Conservation (phyloP, 1,140 invertebrate genomes). For the Lutraria rhynchaena region DNA sequence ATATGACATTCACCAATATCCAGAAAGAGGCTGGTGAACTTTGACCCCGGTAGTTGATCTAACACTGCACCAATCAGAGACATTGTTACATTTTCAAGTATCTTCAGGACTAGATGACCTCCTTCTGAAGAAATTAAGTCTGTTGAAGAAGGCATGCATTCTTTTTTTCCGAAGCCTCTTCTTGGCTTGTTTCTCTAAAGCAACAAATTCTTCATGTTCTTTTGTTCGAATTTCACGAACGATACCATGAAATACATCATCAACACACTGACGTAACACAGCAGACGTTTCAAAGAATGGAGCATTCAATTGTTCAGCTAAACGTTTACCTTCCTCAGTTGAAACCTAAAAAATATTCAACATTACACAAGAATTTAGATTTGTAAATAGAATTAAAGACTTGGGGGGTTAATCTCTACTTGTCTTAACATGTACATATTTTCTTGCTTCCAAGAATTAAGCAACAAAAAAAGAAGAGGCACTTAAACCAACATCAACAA, state of each 20-base stretch:
- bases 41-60: too few relatives aligned
- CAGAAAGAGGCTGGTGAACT: too few relatives aligned
- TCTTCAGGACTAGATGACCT: conserved; percentile 26
- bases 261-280: conserved; percentile 76
- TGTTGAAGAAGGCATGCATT: conserved; percentile 50
- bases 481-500: too few relatives aligned
- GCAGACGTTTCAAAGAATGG: conserved; percentile 80
- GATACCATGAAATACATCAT: conserved; percentile 81
- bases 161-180: conserved; percentile 45
- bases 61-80: too few relatives aligned
- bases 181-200: conserved; percentile 42
- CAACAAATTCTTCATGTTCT: conserved; percentile 70
- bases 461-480: too few relatives aligned
- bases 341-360: conserved; percentile 84
- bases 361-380: too few relatives aligned
- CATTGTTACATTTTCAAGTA: neutral
- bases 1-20: too few relatives aligned
- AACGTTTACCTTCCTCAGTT: conserved; percentile 87
- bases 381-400: too few relatives aligned
- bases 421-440: too few relatives aligned
- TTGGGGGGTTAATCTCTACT: too few relatives aligned
- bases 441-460: too few relatives aligned
- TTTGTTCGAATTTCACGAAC: conserved; percentile 80
- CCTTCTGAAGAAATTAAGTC: conserved; percentile 41
- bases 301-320: conserved; percentile 76